Percentiles rank a stretch among this genome's conserved stretches.
Conservation (phyloP, 2,888 invertebrate genomes). For the Sarcophaga variegata region DNA sequence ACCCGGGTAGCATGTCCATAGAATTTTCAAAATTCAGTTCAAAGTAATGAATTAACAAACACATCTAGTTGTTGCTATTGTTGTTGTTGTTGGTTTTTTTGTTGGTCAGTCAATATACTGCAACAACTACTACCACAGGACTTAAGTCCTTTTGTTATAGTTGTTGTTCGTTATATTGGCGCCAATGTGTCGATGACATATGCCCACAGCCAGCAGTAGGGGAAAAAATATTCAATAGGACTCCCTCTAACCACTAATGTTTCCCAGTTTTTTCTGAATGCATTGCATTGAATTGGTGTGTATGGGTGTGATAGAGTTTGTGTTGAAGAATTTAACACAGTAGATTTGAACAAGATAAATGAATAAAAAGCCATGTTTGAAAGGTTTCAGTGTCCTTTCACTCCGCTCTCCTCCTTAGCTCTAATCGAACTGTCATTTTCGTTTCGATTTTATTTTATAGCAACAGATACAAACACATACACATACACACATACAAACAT, state of each 20-base stretch:
- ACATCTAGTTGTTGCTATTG: slow-evolving; percentile 35
- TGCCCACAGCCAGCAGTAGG: slow-evolving; percentile 40
- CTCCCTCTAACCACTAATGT: slow-evolving; percentile 18
- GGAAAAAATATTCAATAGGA: slow-evolving; percentile 55
- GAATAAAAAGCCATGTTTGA: slow-evolving; percentile 70
- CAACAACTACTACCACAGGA: slow-evolving; percentile 19
- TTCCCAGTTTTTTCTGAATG: background rate
- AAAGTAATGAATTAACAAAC: slow-evolving; percentile 69
- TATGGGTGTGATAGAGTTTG: slow-evolving; percentile 3
- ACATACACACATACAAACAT: background rate
- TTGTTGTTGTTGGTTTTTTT: background rate
- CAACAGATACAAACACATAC: background rate
- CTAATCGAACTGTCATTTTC: slow-evolving; percentile 43
- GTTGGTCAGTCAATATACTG: slow-evolving; percentile 46
- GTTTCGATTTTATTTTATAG: slow-evolving; percentile 12
- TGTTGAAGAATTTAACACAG: slow-evolving; percentile 52
- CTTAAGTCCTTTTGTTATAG: slow-evolving; percentile 32
- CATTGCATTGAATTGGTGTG: slow-evolving; percentile 21
- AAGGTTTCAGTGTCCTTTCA: slow-evolving; percentile 60
- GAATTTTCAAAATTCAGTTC: slow-evolving; percentile 66
- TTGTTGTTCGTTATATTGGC: slow-evolving; percentile 52
- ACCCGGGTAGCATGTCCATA: background rate
- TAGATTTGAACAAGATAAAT: slow-evolving; percentile 70
- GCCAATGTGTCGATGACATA: slow-evolving; percentile 69
- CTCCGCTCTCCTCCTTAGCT: background rate